Base-by-base conservation (phyloP, 2,797 vertebrate genomes). In the Dendrocincla fuliginosa region DNA sequence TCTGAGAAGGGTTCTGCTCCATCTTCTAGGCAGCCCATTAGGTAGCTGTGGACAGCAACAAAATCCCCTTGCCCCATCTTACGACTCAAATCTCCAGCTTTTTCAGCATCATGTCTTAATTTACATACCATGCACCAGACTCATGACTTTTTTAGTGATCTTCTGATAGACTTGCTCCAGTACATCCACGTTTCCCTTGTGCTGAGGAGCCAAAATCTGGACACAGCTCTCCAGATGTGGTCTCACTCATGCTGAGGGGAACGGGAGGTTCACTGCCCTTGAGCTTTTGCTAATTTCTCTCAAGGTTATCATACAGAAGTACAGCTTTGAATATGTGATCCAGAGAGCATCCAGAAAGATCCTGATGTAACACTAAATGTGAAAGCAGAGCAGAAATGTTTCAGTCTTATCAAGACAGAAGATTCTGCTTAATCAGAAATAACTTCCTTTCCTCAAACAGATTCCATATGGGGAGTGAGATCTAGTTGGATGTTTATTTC, bases 1-100 rank as follows among this genome's bases (percentile, higher is more conserved):
- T 83, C 59, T 50, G 22, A n/a, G 13, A 85, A 53, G 19, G 44
- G 19, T 30, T 59, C 10, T 15, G 4, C 13, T 84, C 5, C 39
- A 16, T 64, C 24, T 53, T 75, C 25, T 46, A 87, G 63, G 33
- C 16, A 73, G 3, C 13, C n/a, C 17, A 24, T 25, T 33, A 74
- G 35, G 41, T 15, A 70, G 13, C 52, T 77, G 47, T 11, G 63
- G 22, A 41, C 3, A 84, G 11, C 27, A 84, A 35, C 25, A 77
- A 32, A 22, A 30, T 73, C 13, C 12, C 9, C 3, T 71, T 53
- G 10, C 47, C 24, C 41, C 81, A 6, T 30, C 5, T 55, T 55
- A 74, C 42, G 47, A 19, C 12, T 73, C 28, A 60, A 83, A 0
- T 0, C 0, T 2, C 0, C 16, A 23, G 7, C 53, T 82, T 69